A percentile compares a stretch with the other conserved stretches of the same genome.
phyloP scores from a whole-genome alignment of 2,888 invertebrate species.

The Drosophila infuscata region DNA sequence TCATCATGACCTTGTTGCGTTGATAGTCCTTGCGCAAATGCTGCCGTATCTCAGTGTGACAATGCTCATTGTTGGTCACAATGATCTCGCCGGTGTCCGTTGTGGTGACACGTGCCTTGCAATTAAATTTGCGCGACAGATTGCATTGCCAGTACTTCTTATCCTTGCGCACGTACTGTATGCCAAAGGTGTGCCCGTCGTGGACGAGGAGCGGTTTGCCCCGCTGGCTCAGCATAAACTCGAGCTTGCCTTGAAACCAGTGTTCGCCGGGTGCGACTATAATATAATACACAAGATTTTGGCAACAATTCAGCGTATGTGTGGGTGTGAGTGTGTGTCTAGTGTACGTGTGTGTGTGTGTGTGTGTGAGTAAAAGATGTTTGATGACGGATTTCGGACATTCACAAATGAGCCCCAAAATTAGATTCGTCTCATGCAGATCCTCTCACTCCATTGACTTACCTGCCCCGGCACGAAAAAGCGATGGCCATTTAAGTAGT shows the following conservation, averaged over 20 bases:
- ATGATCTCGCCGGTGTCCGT: slow-evolving; percentile 84
- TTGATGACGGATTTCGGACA: slow-evolving; percentile 60
- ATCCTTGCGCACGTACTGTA: slow-evolving; percentile 85
- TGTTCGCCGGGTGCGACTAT: slow-evolving; percentile 85
- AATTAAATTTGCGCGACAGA: slow-evolving; percentile 85
- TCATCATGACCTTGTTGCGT: slow-evolving; percentile 84
- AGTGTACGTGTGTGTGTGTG: slow-evolving; percentile 7
- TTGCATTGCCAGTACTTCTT: slow-evolving; percentile 86
- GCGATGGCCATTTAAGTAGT: slow-evolving; percentile 7
- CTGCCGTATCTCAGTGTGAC: slow-evolving; percentile 85
- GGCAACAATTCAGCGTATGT: slow-evolving; percentile 49
- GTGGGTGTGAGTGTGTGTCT: slow-evolving; percentile 33
- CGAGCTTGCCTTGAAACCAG: slow-evolving; percentile 85
- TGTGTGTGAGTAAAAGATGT: slow-evolving; percentile 42
- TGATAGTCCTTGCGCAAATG: slow-evolving; percentile 85
- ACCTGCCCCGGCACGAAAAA: slow-evolving; percentile 50
- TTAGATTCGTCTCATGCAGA: slow-evolving; percentile 59
- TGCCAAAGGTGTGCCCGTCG: slow-evolving; percentile 85
- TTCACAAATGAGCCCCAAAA: slow-evolving; percentile 73
- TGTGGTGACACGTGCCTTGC: slow-evolving; percentile 85
- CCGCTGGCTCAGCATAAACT: slow-evolving; percentile 85
- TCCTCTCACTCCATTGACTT: slow-evolving; percentile 49
- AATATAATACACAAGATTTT: slow-evolving; percentile 65
- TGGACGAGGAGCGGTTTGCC: slow-evolving; percentile 85
- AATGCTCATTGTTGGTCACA: slow-evolving; percentile 85